Percentiles rank a stretch among this genome's conserved stretches.
Conservation (phyloP, 2,113 vertebrate species). For the Ginglymostoma cirratum region DNA sequence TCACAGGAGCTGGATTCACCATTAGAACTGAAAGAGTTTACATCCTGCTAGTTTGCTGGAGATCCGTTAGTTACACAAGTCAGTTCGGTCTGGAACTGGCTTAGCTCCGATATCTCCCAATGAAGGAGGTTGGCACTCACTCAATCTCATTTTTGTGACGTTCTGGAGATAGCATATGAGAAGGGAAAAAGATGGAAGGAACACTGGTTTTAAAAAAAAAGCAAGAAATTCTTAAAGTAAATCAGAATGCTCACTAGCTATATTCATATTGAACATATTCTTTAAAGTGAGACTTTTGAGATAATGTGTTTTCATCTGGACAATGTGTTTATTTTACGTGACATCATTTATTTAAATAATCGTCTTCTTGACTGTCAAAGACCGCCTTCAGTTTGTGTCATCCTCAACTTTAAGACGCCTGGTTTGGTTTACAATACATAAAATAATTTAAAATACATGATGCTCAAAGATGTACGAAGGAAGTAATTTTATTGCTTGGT, state of each 20-base stretch:
- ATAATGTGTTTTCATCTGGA: neutral
- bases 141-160: neutral
- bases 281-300: neutral
- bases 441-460: constrained; percentile 30
- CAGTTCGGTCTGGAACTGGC: neutral
- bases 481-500: constrained; percentile 16
- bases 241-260: neutral
- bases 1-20: neutral
- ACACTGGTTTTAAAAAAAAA: neutral
- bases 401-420: neutral
- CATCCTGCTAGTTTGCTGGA: neutral
- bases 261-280: neutral
- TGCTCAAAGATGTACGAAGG: neutral
- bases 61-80: neutral
- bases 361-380: constrained; percentile 14
- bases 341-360: neutral
- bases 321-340: neutral
- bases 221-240: neutral
- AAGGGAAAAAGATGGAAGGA: neutral
- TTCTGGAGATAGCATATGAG: neutral
- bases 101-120: neutral
- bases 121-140: neutral
- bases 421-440: constrained; percentile 4
- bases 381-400: neutral
- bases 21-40: neutral